phyloP scores from a whole-genome alignment of 2,797 vertebrate genomes.

The Gymnoscopelus braueri region DNA sequence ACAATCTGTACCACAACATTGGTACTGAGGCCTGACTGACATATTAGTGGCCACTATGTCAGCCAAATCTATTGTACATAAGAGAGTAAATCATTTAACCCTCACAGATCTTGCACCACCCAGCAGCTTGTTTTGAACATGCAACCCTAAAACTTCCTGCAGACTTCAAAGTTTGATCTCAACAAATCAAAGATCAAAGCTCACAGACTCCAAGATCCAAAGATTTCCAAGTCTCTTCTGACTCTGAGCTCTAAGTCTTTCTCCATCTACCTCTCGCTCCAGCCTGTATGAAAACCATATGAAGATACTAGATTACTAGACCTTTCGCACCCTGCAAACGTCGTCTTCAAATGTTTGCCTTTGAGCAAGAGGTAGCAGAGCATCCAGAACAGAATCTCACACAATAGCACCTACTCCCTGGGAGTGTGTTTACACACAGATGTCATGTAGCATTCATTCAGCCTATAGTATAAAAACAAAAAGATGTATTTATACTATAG shows the following conservation, averaged over 20 bases:
- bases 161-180: background rate
- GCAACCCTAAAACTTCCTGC: conserved; percentile 1
- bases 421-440: no score
- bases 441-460: no score
- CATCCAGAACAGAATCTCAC: no score
- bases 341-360: no score
- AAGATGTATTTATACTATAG: no score
- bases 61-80: conserved; percentile 30
- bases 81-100: conserved; percentile 30
- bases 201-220: conserved; percentile 7
- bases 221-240: background rate
- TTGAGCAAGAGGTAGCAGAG: no score
- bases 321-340: no score
- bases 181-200: conserved; percentile 5
- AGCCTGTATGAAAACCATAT: background rate
- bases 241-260: conserved; percentile 2
- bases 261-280: background rate
- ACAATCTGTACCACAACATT: conserved; percentile 17
- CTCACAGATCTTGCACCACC: conserved; percentile 4
- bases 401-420: no score
- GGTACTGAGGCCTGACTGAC: background rate
- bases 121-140: background rate
- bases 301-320: no score
- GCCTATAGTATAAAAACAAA: no score
- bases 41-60: conserved; percentile 25